Conservation (phyloP, 2,888 invertebrate genomes). For the Sphaeridia pumilis region DNA sequence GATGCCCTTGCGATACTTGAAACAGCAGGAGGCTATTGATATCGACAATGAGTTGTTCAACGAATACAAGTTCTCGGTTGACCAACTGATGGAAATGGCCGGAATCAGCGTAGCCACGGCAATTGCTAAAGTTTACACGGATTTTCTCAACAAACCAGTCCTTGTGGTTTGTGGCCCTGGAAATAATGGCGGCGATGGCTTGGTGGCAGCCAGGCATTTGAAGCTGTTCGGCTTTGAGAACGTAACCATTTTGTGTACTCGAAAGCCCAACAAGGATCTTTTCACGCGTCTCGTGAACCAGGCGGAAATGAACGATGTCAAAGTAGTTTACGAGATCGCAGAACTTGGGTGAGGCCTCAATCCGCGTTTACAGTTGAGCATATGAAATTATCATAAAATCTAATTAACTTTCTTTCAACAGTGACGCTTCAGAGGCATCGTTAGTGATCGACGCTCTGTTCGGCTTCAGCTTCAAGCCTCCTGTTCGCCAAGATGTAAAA, state of each 20-base stretch:
- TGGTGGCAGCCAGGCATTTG: conserved; percentile 87
- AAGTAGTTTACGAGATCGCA: conserved; percentile 20
- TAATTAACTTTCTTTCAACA: too few relatives aligned
- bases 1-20: too few relatives aligned
- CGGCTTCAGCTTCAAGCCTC: conserved; percentile 94
- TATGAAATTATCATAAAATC: too few relatives aligned
- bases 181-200: conserved; percentile 96
- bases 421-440: too few relatives aligned
- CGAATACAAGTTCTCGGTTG: conserved; percentile 86
- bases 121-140: conserved; percentile 57
- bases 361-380: too few relatives aligned
- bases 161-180: conserved; percentile 75
- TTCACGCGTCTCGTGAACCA: conserved; percentile 74
- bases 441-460: conserved; percentile 89
- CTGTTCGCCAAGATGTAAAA: conserved; percentile 64
- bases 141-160: conserved; percentile 44
- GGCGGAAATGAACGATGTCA: conserved; percentile 45
- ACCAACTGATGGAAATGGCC: conserved; percentile 96
- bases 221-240: conserved; percentile 69
- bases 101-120: conserved; percentile 91
- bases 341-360: conserved; percentile 21
- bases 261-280: conserved; percentile 64
- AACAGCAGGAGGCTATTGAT: conserved; percentile 71
- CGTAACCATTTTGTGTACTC: conserved; percentile 72
- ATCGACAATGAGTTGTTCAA: conserved; percentile 85